Evolutionary conservation across 1,140 invertebrate genomes (phyloP).

Genomic region (Aphelenchoides avenae): DNA sequence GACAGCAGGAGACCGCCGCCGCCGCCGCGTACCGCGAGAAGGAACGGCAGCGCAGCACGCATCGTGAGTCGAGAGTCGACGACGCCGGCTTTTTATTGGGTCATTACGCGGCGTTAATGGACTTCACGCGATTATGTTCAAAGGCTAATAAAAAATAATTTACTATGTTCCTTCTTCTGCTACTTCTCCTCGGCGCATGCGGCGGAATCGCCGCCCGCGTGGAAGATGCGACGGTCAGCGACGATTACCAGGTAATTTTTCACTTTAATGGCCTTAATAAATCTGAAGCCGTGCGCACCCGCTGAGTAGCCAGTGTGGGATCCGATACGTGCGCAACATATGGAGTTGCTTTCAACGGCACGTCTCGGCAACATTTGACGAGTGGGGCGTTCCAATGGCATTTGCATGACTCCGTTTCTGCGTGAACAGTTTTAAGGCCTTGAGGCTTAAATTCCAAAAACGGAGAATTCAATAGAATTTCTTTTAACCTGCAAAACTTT

Average conservation of each 20-base stretch:
- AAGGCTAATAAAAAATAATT: no score
- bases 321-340: background rate
- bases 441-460: constrained; percentile 29
- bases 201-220: no score
- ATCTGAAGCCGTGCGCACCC: background rate
- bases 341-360: background rate
- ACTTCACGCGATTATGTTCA: no score
- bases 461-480: constrained; percentile 13
- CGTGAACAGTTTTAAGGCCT: background rate
- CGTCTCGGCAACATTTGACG: background rate
- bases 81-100: no score
- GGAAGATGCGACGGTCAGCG: constrained; percentile 8
- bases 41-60: no score
- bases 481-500: constrained; percentile 12
- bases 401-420: background rate
- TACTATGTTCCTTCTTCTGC: no score
- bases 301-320: background rate
- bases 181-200: no score
- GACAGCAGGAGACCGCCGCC: no score
- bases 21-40: no score
- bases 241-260: constrained; percentile 8
- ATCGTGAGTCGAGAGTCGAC: no score
- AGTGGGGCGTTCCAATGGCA: background rate
- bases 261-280: background rate
- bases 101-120: no score